Base-by-base conservation (phyloP, 2,888 invertebrate species). In the Drosophila trichaetosa region DNA sequence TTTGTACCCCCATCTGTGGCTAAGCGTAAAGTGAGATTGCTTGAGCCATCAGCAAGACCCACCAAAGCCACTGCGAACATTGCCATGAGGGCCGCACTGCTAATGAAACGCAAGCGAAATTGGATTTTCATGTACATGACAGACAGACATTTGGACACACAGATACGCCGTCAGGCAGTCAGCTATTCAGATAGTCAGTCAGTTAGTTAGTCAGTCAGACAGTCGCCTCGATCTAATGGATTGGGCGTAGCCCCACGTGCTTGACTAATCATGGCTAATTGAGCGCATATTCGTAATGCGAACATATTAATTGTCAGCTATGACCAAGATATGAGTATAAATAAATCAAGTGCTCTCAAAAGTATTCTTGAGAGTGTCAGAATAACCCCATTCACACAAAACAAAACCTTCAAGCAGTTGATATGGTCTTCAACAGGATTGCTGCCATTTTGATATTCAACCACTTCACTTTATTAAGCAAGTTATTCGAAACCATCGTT, bases 261-360 rank as follows among this genome's bases (percentile, higher is more conserved):
- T 83, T 76, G 84, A 90, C 89, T 88, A 88, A 86, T 90, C 81
- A 80, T 73, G 73, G 69, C 68, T 88, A 86, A 90, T 90, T 90
- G 85, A 81, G 78, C 79, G 73, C 71, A 80, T 76, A 86, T 88
- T 70, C 71, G 76, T 80, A 86, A 83, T 83, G 82, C 59, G 73
- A 88, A 79, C 69, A 79, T 80, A 86, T 88, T 83, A 88, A 88
- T 86, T 86, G 76, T 73, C 48, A 68, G 27, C 34, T 67, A 56
- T 73, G 68, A 73, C 69, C 74, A 62, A 59, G 59, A 56, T 54
- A 46, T 66, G 51, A 18, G 53, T 66, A 66, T 60, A 73, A 72
- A 69, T 71, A 71, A 63, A 57, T 73, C 61, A 70, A 87, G 68
- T 70, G 69, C 69, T 72, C 74, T 79, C 58, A 60, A 70, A 76